Base-by-base conservation (phyloP, 2,113 vertebrate species). In the Xiphophorus couchianus region DNA sequence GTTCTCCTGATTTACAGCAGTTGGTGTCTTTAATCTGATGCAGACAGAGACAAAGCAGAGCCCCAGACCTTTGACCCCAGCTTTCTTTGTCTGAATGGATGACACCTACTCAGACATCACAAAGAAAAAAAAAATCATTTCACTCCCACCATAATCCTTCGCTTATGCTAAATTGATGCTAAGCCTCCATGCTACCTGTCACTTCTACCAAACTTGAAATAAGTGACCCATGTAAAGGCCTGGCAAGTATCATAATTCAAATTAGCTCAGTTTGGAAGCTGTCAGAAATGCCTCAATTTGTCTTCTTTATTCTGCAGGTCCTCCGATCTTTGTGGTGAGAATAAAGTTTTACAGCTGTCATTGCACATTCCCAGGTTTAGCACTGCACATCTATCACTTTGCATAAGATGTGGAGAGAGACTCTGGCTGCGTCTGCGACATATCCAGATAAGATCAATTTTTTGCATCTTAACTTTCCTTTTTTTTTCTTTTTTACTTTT, bases 151-250 rank as follows among this genome's bases (percentile, higher is more conserved):
- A 54, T 3, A 25, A 58, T 25, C 22, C 4, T 10, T 58, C 22
- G 10, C 8, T 58, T 58, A n/a, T 58, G 25, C 74, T 62, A 54
- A 51, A 80, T 25, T 72, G 70, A 61, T 48, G 42, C 62, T 64
- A 76, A 73, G 44, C 39, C 66, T 33, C 73, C 69, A 63, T 19
- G 44, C 51, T 58, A 58, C 51, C 51, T 58, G 51, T 54, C 9
- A 58, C 39, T 58, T 84, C 74, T 77, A 88, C 84, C 76, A 83
- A 72, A 82, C 66, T 85, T 82, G 74, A 87, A 86, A 87, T 87
- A 86, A 82, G 88, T 83, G 84, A 86, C 69, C 81, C 73, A 81
- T 89, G 73, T 84, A 39, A 82, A 77, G 42, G 58, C 65, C 69
- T 0, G 28, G 51, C 67, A 66, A 74, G 80, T 71, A 73, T 87